Conservation (phyloP, 2,113 vertebrate genomes). For the Cebidichthys violaceus region DNA sequence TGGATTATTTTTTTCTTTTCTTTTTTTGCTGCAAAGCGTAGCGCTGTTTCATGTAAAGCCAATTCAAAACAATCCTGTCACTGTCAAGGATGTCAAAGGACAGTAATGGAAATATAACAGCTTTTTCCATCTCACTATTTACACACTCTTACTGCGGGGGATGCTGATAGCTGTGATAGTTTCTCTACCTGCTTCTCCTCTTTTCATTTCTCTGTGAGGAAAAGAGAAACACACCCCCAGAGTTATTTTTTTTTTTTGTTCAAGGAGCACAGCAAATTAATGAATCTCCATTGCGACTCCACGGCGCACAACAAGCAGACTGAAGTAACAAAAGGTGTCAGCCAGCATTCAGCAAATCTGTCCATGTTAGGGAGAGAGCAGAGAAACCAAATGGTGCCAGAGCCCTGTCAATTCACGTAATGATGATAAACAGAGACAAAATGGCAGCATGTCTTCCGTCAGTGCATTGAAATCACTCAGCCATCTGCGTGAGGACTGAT, state of each 20-base stretch:
- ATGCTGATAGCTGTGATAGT: neutral
- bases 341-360: constrained; percentile 35
- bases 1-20: neutral
- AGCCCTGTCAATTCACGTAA: constrained; percentile 52
- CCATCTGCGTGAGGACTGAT: constrained; percentile 15
- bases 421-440: constrained; percentile 58
- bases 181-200: neutral
- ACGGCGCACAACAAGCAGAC: constrained; percentile 2
- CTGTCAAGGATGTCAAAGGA: neutral
- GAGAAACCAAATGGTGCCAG: constrained; percentile 41
- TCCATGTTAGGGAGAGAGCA: constrained; percentile 33
- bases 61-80: constrained; percentile 15
- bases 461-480: constrained; percentile 23
- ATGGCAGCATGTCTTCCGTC: constrained; percentile 33
- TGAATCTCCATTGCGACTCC: constrained; percentile 33
- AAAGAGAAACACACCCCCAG: neutral
- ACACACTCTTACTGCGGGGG: neutral
- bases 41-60: constrained; percentile 1
- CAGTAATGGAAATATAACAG: neutral
- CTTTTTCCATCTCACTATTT: neutral
- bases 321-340: constrained; percentile 23
- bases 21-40: neutral
- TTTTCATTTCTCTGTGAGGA: neutral
- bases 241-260: neutral
- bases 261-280: neutral